A percentile compares a stretch with the other conserved stretches of the same genome.
phyloP scores from a whole-genome alignment of 2,888 invertebrate genomes.

The Eilema depressum region DNA sequence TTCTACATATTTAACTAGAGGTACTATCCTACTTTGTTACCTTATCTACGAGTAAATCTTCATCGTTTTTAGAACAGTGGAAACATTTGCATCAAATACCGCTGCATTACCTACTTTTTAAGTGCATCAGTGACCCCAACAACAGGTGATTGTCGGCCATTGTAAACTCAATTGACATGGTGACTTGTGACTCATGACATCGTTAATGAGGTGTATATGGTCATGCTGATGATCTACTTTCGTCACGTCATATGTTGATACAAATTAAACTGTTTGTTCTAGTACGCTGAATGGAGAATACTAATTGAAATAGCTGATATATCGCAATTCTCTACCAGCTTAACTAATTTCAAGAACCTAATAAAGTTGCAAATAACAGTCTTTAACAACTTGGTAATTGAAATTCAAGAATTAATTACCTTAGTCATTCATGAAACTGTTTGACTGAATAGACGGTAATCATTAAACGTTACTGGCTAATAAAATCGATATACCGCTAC shows the following conservation, averaged over 20 bases:
- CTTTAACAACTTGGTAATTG: slow-evolving; percentile 21
- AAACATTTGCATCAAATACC: slow-evolving; percentile 11
- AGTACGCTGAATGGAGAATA: not conserved
- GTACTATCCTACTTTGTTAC: not conserved
- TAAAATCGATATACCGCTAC: slow-evolving; percentile 35
- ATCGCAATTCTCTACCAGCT: not conserved
- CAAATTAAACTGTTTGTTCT: not conserved
- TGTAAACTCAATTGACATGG: slow-evolving; percentile 73
- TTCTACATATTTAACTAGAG: not conserved
- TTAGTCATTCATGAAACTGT: slow-evolving; percentile 23
- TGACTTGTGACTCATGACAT: slow-evolving; percentile 70
- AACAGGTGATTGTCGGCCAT: slow-evolving; percentile 56
- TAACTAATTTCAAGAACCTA: not conserved
- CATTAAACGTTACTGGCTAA: slow-evolving; percentile 34
- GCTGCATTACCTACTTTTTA: slow-evolving; percentile 17
- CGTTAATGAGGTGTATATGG: slow-evolving; percentile 72
- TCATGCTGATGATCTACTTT: slow-evolving; percentile 35
- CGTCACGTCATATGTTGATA: slow-evolving; percentile 17
- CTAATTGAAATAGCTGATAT: not conserved
- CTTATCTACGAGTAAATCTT: not conserved
- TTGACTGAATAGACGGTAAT: slow-evolving; percentile 17
- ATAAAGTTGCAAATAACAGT: not conserved
- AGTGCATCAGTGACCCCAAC: slow-evolving; percentile 41
- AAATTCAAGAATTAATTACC: slow-evolving; percentile 30
- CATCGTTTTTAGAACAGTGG: not conserved